Evolutionary conservation across 2,888 invertebrate genomes (phyloP), one percentile per base, ranked within the genome.

Genomic region (Agriopis aurantiaria): DNA sequence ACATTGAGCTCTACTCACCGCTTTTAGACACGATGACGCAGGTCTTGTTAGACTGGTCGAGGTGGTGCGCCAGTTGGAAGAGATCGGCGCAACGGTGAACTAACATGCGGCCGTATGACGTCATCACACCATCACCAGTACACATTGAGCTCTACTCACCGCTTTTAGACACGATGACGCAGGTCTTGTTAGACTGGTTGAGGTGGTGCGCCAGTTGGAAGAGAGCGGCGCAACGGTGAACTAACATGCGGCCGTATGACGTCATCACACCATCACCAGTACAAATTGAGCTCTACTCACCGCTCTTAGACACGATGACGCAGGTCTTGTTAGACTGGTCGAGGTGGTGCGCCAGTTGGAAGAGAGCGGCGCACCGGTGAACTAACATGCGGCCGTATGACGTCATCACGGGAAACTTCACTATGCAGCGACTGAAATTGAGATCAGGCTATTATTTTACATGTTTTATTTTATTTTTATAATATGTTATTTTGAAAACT

Each of bases 311-410:
- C 0, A 98, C 97, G 65, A 98, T 96, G 65, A 98, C 97, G 65
- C 97, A 96, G 80, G 96, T 95, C 88, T 96, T 96, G 72, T 97
- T 98, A 14, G 96, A 95, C 73, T 97, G 96, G 91, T 99, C 99
- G 33, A 99, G 97, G 85, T 98, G 98, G 89, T 99, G 99, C 66
- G 98, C 97, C 95, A 99, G 96, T 67, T 98, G 98, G 92, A 99
- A 99, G 85, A 97, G 97, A 17, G 98, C 97, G 0, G 99, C 98
- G 72, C 98, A 97, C 48, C 99, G 96, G 88, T 99, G 99, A 1
- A 99, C 98, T 80, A 99, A 91, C 99, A 99, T 98, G 43, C 99
- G 96, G 75, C 99, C 98, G 95, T 99, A 99, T 65, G 99, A 98
- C 71, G 98, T 97, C 97, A 98, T 98, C 86, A 97, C 97, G 17